A percentile compares a stretch with the other conserved stretches of the same genome.
phyloP scores from a whole-genome alignment of 1,140 invertebrate genomes.

The Drosophila chauvacae region DNA sequence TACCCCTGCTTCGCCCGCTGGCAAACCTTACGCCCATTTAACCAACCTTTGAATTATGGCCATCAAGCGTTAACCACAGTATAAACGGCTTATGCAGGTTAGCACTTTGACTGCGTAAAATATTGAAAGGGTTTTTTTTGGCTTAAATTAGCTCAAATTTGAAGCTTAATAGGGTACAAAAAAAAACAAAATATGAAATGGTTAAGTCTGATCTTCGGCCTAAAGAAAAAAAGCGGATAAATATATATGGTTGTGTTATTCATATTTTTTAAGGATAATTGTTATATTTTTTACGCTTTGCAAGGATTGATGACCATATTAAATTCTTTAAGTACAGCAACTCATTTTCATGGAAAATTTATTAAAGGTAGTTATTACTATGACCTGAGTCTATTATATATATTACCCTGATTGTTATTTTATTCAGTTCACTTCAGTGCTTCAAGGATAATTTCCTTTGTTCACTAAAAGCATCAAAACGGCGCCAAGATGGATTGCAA shows the following conservation, averaged over 20 bases:
- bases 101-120: constrained; percentile 19
- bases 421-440: neutral
- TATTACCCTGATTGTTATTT: neutral
- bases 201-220: neutral
- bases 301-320: neutral
- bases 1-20: constrained; percentile 1
- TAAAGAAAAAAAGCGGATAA: neutral
- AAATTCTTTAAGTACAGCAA: too few relatives aligned
- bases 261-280: neutral
- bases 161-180: neutral
- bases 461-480: neutral
- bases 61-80: constrained; percentile 61
- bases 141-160: neutral
- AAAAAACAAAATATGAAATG: too few relatives aligned
- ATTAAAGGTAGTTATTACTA: neutral
- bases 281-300: neutral
- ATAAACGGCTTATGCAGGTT: constrained; percentile 55
- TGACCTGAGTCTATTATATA: neutral
- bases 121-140: neutral
- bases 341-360: neutral
- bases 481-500: neutral
- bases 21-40: constrained; percentile 50
- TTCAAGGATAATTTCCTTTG: neutral
- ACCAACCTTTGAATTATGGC: constrained; percentile 65
- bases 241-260: neutral